phyloP scores from a whole-genome alignment of 2,888 invertebrate genomes.

The Elmis aenea region DNA sequence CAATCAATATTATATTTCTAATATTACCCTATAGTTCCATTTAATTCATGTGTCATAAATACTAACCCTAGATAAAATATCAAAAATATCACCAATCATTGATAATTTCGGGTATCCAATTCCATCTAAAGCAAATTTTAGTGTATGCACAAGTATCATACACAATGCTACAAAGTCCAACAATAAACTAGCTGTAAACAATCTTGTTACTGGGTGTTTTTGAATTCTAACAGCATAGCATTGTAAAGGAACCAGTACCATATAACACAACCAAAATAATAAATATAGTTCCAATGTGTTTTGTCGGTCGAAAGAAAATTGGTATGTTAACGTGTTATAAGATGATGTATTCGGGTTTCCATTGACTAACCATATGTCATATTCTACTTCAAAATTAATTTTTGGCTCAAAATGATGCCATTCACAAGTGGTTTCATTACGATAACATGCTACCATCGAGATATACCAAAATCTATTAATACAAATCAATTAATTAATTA shows the following conservation, averaged over 20 bases:
- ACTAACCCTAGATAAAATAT: conserved; percentile 83
- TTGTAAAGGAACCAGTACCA: conserved; percentile 79
- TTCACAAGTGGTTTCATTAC: conserved; percentile 71
- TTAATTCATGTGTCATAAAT: conserved; percentile 2
- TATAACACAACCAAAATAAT: conserved; percentile 80
- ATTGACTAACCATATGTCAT: conserved; percentile 95
- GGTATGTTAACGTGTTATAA: conserved; percentile 84
- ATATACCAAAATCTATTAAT: conserved; percentile 92
- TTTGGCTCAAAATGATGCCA: conserved; percentile 72
- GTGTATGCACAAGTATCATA: conserved; percentile 81
- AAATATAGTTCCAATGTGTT: conserved; percentile 88
- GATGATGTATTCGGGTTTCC: conserved; percentile 87
- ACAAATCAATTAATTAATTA: conserved; percentile 42
- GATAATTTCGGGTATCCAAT: conserved; percentile 77
- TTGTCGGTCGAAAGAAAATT: conserved; percentile 95
- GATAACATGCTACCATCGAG: conserved; percentile 88
- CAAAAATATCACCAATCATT: conserved; percentile 86
- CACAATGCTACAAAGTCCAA: conserved; percentile 82
- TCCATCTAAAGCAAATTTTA: conserved; percentile 89
- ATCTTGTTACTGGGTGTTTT: conserved; percentile 83
- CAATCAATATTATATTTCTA: conserved; percentile 10
- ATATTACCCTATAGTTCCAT: conserved; percentile 10
- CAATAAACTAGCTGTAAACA: conserved; percentile 82
- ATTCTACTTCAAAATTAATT: conserved; percentile 54
- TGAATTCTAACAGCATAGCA: conserved; percentile 85